Evolutionary conservation across 2,113 vertebrate species (phyloP).

Genomic region (Misgurnus mizolepis): DNA sequence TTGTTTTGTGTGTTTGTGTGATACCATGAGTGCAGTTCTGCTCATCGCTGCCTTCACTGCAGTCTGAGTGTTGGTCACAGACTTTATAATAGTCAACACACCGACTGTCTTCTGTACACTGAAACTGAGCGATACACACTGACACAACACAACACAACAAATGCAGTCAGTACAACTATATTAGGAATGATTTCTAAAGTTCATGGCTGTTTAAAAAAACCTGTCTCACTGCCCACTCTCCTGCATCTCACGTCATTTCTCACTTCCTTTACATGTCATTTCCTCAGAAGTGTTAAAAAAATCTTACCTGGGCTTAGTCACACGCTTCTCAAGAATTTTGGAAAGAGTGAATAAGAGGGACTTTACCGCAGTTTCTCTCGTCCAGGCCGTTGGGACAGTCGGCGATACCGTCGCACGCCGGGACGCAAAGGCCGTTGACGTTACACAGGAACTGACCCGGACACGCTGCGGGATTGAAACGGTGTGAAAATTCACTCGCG

Average conservation of each 20-base stretch:
- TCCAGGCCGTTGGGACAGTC: slow-evolving; percentile 90
- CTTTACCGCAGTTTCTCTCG: slow-evolving; percentile 90
- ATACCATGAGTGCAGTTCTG: slow-evolving; percentile 82
- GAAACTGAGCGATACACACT: slow-evolving; percentile 90
- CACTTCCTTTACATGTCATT: not conserved
- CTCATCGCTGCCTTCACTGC: slow-evolving; percentile 81
- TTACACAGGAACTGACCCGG: slow-evolving; percentile 87
- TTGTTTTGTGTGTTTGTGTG: slow-evolving; percentile 40
- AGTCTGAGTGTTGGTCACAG: slow-evolving; percentile 84
- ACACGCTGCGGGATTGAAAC: slow-evolving; percentile 76
- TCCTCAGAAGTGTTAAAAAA: not conserved
- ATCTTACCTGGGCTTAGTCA: not conserved
- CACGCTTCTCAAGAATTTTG: not conserved
- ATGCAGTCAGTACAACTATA: no score
- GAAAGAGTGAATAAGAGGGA: not conserved
- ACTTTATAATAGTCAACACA: slow-evolving; percentile 85
- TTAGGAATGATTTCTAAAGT: no score
- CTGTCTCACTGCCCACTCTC: not conserved
- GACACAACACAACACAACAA: slow-evolving; percentile 15
- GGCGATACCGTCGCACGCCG: slow-evolving; percentile 87
- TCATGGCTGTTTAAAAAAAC: no score
- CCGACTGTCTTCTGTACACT: slow-evolving; percentile 82
- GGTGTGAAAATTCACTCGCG: not conserved
- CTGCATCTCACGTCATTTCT: not conserved
- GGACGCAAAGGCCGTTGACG: slow-evolving; percentile 85